Evolutionary conservation across 2,113 vertebrate species (phyloP), one percentile per base, ranked within the genome.

Genomic region (Onychostoma macrolepis): DNA sequence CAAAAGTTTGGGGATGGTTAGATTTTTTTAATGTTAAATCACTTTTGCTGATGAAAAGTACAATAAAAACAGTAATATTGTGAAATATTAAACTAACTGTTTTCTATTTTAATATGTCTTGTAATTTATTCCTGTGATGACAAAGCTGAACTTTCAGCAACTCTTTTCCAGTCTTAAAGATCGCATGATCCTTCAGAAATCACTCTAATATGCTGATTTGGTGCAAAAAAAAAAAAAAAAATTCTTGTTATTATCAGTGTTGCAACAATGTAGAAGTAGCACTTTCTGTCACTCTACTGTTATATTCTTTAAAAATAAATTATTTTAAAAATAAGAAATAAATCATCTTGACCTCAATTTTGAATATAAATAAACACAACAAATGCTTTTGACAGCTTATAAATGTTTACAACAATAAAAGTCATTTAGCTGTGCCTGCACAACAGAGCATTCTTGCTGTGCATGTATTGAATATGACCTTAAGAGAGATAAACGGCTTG

Each of bases 391-490:
- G 45, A 48, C 26, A 21, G 17, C 28, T 30, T 24, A 67, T 17
- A 67, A 30, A 19, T 28, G 11, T 75, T 75, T 53, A 53, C 26
- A 9, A 69, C 26, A 19, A 45, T 2, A 43, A 48, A 48, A n/a
- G 33, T 21, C 0, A 30, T 78, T 53, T 78, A 48, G n/a, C 26
- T 17, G 26, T 78, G 19, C 2, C 33, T 80, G 2, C 56, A 63
- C 50, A 41, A 69, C 67, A 17, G 58, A 67, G 36, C 12, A 67
- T 83, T 83, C 6, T 71, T 53, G 63, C 28, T 4, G 10, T 48
- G 43, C 28, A 83, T 69, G 41, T 48, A 28, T 83, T 83, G 21
- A 83, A 50, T n/a, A 63, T 50, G 80, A 83, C 63, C 43, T 83
- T 50, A 48, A 48, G 28, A 83, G 28, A 83, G 80, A 50, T 83